A percentile compares a stretch with the other conserved stretches of the same genome.
Evolutionary conservation across 2,113 vertebrate genomes (phyloP).

Genomic region (Pongo abelii): DNA sequence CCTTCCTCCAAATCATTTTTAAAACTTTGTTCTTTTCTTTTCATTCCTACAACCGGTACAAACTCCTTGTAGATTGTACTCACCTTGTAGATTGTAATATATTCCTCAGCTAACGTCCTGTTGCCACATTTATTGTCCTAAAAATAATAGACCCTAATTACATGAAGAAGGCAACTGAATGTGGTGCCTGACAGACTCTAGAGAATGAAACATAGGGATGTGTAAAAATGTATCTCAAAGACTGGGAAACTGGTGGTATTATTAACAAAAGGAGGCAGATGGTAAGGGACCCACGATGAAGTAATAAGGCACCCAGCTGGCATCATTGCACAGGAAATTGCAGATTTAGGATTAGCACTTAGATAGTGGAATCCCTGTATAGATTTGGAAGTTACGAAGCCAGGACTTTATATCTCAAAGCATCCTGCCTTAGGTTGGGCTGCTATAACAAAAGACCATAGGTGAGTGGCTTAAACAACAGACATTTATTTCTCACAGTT

Average conservation of each 20-base stretch:
- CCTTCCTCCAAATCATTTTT: not conserved
- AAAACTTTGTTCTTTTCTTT: not conserved
- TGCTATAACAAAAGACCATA: not conserved
- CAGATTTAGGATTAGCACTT: not conserved
- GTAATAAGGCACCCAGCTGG: not conserved
- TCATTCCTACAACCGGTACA: not conserved
- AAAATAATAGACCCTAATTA: conserved; percentile 11
- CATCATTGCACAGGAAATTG: not conserved
- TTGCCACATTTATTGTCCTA: conserved; percentile 9
- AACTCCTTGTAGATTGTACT: too few relatives aligned
- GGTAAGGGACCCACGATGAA: not conserved
- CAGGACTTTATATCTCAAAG: not conserved
- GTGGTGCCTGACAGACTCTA: not conserved
- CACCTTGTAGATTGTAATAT: not conserved
- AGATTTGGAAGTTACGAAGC: not conserved
- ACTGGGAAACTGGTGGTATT: not conserved
- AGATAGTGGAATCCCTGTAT: not conserved
- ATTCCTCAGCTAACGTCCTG: not conserved
- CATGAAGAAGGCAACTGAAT: not conserved
- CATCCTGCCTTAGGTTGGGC: not conserved
- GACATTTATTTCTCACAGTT: conserved; percentile 17
- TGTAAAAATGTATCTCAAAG: not conserved
- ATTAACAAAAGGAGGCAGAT: not conserved
- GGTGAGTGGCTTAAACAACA: not conserved
- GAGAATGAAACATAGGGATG: not conserved